A percentile compares a stretch with the other conserved stretches of the same genome.
phyloP scores from a whole-genome alignment of 2,888 invertebrate species.

The Entomobrya multifasciata region DNA sequence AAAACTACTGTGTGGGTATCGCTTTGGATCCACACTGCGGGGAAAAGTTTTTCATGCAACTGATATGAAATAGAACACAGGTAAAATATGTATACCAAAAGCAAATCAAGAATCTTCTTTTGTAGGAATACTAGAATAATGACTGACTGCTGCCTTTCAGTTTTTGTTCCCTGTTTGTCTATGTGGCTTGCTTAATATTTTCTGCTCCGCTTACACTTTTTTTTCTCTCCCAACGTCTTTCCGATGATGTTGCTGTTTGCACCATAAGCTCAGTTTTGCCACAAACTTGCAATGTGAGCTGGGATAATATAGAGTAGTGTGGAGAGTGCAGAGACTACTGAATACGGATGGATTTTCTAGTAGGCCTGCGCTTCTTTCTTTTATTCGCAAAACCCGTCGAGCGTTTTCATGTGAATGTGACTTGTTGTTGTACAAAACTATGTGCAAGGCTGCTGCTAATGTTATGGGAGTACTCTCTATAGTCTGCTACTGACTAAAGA shows the following conservation, averaged over 20 bases:
- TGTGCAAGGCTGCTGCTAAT: too few relatives aligned
- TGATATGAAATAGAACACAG: slow-evolving; percentile 37
- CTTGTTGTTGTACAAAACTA: neutral
- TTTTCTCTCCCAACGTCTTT: neutral
- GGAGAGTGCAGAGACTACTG: neutral
- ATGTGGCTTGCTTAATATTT: slow-evolving; percentile 26
- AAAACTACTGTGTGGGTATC: slow-evolving; percentile 8
- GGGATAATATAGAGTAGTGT: neutral
- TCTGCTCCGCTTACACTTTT: slow-evolving; percentile 30
- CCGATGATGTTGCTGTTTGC: slow-evolving; percentile 28
- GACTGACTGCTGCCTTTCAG: slow-evolving; percentile 58
- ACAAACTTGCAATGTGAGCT: slow-evolving; percentile 17
- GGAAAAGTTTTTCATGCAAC: slow-evolving; percentile 52
- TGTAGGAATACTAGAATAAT: slow-evolving; percentile 24
- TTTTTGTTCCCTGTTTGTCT: slow-evolving; percentile 32
- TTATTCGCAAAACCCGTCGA: slow-evolving; percentile 17
- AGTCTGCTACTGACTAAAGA: neutral
- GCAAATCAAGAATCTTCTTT: slow-evolving; percentile 20
- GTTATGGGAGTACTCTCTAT: slow-evolving; percentile 14
- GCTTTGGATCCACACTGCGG: too few relatives aligned
- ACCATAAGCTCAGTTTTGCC: slow-evolving; percentile 27
- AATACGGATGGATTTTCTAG: neutral
- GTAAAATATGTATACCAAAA: too few relatives aligned
- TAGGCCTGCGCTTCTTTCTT: slow-evolving; percentile 42
- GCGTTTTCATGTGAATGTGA: slow-evolving; percentile 14